A percentile compares a stretch with the other conserved stretches of the same genome.
Conservation (phyloP, 2,888 invertebrate genomes). For the Melanostoma mellinum region DNA sequence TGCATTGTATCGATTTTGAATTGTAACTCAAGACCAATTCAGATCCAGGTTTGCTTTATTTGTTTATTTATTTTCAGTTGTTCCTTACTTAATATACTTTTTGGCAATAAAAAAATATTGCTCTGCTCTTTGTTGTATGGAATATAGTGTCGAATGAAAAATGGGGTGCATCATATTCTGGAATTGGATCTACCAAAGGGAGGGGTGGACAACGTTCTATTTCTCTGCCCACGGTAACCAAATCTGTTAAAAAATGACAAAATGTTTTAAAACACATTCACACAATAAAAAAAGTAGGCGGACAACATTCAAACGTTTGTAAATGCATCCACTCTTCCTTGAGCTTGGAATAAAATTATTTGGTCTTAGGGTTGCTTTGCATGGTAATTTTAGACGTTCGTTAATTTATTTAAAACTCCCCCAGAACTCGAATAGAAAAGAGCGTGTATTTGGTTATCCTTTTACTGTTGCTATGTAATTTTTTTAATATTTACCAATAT, state of each 20-base stretch:
- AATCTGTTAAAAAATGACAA: conserved; percentile 78
- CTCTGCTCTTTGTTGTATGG: conserved; percentile 18
- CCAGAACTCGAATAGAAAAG: conserved; percentile 56
- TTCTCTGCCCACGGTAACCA: conserved; percentile 77
- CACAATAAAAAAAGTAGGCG: conserved; percentile 43
- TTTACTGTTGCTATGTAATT: conserved; percentile 67
- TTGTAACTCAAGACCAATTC: conserved; percentile 36
- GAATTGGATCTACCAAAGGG: conserved; percentile 48
- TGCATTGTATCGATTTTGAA: neutral
- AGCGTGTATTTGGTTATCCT: conserved; percentile 57
- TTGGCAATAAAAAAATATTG: conserved; percentile 41
- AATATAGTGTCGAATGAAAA: conserved; percentile 38
- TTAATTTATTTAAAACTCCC: conserved; percentile 57
- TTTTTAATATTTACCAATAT: conserved; percentile 81
- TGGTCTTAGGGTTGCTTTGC: conserved; percentile 17
- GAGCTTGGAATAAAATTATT: conserved; percentile 14
- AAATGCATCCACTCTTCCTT: conserved; percentile 43
- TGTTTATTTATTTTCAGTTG: neutral
- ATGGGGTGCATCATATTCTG: conserved; percentile 45
- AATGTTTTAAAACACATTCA: conserved; percentile 38
- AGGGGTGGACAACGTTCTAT: conserved; percentile 35
- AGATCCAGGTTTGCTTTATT: neutral
- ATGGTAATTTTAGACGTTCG: conserved; percentile 59
- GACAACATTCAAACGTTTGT: conserved; percentile 47
- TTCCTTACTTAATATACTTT: neutral